Conservation (phyloP, 2,888 invertebrate species). For the Pandemis corylana region DNA sequence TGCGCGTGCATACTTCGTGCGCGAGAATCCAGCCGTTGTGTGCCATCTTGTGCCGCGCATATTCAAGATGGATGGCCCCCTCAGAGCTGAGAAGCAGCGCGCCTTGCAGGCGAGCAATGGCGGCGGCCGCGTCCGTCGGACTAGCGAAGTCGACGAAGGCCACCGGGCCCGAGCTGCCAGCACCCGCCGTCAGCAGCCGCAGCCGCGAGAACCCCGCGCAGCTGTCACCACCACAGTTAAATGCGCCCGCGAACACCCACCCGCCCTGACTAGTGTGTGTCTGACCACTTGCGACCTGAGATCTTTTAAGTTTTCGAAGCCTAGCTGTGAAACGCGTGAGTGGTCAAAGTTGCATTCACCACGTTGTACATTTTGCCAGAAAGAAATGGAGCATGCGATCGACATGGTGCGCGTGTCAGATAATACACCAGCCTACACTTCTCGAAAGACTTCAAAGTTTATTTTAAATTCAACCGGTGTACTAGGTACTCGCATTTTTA, state of each 20-base stretch:
- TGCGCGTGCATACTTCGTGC: conserved; percentile 84
- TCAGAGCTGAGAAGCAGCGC: conserved; percentile 98
- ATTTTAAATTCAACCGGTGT: neutral
- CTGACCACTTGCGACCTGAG: conserved; percentile 34
- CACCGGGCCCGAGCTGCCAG: conserved; percentile 90
- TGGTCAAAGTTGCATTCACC: neutral
- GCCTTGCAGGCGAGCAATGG: conserved; percentile 97
- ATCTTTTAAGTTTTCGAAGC: neutral
- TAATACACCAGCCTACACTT: neutral
- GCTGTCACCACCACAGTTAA: conserved; percentile 89
- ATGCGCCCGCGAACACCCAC: conserved; percentile 71
- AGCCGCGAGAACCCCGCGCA: conserved; percentile 99
- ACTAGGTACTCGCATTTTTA: neutral
- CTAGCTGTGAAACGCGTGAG: neutral
- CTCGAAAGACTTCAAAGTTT: neutral
- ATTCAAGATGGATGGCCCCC: conserved; percentile 99
- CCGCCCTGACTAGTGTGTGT: conserved; percentile 58
- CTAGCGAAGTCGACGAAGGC: conserved; percentile 99
- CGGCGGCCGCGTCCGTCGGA: conserved; percentile 95
- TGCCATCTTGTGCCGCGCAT: conserved; percentile 99
- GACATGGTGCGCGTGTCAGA: neutral
- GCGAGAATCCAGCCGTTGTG: conserved; percentile 85
- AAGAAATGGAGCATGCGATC: neutral
- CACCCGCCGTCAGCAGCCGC: conserved; percentile 92
- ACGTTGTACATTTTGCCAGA: neutral